Base-by-base conservation (phyloP, 2,888 invertebrate species). In the Anthophora plumipes region DNA sequence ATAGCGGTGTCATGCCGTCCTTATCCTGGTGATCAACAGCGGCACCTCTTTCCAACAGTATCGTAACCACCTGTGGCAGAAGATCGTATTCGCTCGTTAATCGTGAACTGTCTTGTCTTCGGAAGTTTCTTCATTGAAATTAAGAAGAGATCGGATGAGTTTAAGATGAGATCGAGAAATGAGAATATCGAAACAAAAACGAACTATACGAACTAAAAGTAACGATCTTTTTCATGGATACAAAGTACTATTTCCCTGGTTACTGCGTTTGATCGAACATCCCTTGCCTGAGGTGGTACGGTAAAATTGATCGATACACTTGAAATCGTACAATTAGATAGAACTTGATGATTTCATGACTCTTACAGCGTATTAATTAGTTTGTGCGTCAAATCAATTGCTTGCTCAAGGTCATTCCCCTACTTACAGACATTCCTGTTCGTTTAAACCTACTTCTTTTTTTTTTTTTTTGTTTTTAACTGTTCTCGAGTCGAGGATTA, bases 1-100 rank as follows among this genome's bases (percentile, higher is more conserved):
- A 93, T 22, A 98, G 94, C 3, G 98, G 98, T 7, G 98, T 97
- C 95, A 98, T 98, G 9, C 96, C 96, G 90, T 98, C 98, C 80
- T 97, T 95, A 92, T 98, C 98, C 57, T 96, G 95, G 83, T 96
- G 96, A 90, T 97, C 96, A 0, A 98, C 97, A 78, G 96, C 96
- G 0, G 98, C 98, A 37, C 97, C 97, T 68, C 96, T 95, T 90
- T 98, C 98, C 52, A 98, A 91, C 43, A 98, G 94, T 43, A 96
- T 95, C 22, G 95, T 95, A 17, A 96, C 96, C 70, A 96, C 96
- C 93, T 94, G 89, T 7, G 93, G 87, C 54, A 48, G 25, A 63
- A 69, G 6, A 46, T 41, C 12, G 48, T 2, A n/a, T n/a, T 43
- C 7, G 17, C 17, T 68, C 20, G 31, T 52, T 43, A 43, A 66